Conservation (phyloP, 2,888 invertebrate genomes). For the Stratiomys singularior region DNA sequence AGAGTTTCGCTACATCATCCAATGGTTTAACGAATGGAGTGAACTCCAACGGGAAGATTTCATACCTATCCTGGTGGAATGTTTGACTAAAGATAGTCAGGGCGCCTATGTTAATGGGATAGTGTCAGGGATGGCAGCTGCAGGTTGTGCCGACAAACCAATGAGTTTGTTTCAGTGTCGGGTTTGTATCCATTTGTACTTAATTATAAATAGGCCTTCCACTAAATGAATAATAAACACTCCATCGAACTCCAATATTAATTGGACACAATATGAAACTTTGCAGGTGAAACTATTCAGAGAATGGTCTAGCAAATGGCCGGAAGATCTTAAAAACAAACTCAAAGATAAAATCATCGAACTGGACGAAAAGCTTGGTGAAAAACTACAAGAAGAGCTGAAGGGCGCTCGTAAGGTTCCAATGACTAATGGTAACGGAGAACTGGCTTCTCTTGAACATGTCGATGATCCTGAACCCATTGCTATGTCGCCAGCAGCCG, state of each 20-base stretch:
- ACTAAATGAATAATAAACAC: neutral
- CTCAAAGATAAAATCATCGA: slow-evolving; percentile 77
- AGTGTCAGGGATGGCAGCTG: slow-evolving; percentile 73
- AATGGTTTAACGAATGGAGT: slow-evolving; percentile 92
- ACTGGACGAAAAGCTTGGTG: slow-evolving; percentile 77
- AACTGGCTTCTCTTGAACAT: neutral
- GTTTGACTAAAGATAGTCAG: slow-evolving; percentile 68
- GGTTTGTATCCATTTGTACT: slow-evolving; percentile 67
- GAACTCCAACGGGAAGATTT: slow-evolving; percentile 88
- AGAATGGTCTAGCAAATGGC: slow-evolving; percentile 86
- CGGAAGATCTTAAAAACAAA: slow-evolving; percentile 75
- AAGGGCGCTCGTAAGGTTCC: slow-evolving; percentile 29
- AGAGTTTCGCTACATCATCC: slow-evolving; percentile 82
- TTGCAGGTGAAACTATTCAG: slow-evolving; percentile 80
- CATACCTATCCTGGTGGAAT: slow-evolving; percentile 77
- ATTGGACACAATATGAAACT: no score
- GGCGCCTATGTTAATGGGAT: slow-evolving; percentile 78
- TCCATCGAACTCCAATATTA: neutral
- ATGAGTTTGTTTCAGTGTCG: slow-evolving; percentile 86
- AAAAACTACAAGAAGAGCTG: slow-evolving; percentile 72
- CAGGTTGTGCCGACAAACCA: slow-evolving; percentile 79
- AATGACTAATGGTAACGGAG: slow-evolving; percentile 31
- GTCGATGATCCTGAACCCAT: neutral
- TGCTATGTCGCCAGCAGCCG: neutral
- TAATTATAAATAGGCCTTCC: neutral